Evolutionary conservation across 2,113 vertebrate genomes (phyloP).

Genomic region (Sceloporus undulatus): DNA sequence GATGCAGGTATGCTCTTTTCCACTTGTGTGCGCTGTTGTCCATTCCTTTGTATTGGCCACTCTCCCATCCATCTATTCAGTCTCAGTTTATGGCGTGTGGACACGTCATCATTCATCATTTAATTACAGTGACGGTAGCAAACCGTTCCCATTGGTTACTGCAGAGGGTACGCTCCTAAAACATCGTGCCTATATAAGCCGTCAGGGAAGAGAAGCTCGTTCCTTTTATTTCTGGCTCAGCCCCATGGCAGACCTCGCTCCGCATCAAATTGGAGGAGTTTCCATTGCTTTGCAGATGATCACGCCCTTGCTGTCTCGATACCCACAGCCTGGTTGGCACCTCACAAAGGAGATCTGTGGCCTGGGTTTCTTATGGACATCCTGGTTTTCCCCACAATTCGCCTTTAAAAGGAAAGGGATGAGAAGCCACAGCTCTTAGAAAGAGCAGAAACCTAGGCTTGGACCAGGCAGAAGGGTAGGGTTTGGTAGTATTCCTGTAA

Average conservation of each 20-base stretch:
- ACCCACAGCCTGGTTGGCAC: too few species aligned
- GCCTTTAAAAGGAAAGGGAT: neutral
- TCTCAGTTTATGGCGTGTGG: too few species aligned
- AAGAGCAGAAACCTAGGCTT: neutral
- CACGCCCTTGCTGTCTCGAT: neutral
- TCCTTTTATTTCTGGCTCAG: neutral
- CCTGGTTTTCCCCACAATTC: neutral
- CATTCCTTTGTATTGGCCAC: too few species aligned
- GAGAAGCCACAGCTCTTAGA: neutral
- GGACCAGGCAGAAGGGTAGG: neutral
- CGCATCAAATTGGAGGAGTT: neutral
- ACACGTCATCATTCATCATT: too few species aligned
- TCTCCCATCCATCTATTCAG: too few species aligned
- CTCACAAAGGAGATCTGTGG: neutral
- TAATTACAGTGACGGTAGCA: neutral
- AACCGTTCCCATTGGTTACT: neutral
- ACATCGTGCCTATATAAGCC: neutral
- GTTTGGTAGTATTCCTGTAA: neutral
- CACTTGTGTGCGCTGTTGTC: too few species aligned
- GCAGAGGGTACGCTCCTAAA: neutral
- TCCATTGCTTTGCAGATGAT: neutral
- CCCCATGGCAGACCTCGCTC: neutral
- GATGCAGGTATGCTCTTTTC: too few species aligned
- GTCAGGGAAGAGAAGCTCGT: neutral
- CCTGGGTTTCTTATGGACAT: neutral